Percentiles rank a stretch among this genome's conserved stretches.
Evolutionary conservation across 2,888 invertebrate genomes (phyloP).

Genomic region (Cheilosia pagana): DNA sequence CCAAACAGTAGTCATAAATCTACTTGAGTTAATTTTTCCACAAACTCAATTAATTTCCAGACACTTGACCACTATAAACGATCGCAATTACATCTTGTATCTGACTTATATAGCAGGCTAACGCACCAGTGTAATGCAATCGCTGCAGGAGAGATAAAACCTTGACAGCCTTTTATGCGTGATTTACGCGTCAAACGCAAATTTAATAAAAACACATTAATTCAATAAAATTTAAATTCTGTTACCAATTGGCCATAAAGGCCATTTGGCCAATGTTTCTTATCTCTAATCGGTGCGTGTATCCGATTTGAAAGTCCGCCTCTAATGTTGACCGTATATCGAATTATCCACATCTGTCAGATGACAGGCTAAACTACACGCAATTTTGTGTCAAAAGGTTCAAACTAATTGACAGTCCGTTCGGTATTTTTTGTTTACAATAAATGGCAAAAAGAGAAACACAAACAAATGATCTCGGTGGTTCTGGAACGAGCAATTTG

Average conservation of each 20-base stretch:
- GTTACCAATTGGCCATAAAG: slow-evolving; percentile 32
- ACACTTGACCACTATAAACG: slow-evolving; percentile 24
- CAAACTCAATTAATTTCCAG: slow-evolving; percentile 40
- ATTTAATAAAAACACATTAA: slow-evolving; percentile 16
- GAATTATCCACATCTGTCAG: slow-evolving; percentile 54
- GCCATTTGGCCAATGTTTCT: slow-evolving; percentile 17
- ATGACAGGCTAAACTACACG: slow-evolving; percentile 24
- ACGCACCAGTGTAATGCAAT: slow-evolving; percentile 6
- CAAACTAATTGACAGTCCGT: slow-evolving; percentile 55
- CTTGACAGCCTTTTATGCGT: slow-evolving; percentile 23
- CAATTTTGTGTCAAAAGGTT: slow-evolving; percentile 34
- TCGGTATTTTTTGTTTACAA: slow-evolving; percentile 27
- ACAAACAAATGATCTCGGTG: not conserved
- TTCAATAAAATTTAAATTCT: slow-evolving; percentile 38
- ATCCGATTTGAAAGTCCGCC: slow-evolving; percentile 12
- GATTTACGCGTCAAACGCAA: not conserved
- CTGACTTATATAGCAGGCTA: not conserved
- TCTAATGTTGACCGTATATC: slow-evolving; percentile 28
- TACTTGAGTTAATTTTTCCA: slow-evolving; percentile 44
- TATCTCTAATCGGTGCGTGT: slow-evolving; percentile 30
- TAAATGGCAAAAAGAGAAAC: slow-evolving; percentile 5
- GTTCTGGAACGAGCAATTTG: not conserved
- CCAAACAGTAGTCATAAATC: slow-evolving; percentile 40
- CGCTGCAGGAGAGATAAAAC: slow-evolving; percentile 1
- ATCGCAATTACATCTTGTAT: slow-evolving; percentile 14